A percentile compares a stretch with the other conserved stretches of the same genome.
These are phyloP conservation scores for Ormyrus rosae DNA, from an alignment of 2,888 invertebrate genomes.

Conservation along the genomic window DNA sequence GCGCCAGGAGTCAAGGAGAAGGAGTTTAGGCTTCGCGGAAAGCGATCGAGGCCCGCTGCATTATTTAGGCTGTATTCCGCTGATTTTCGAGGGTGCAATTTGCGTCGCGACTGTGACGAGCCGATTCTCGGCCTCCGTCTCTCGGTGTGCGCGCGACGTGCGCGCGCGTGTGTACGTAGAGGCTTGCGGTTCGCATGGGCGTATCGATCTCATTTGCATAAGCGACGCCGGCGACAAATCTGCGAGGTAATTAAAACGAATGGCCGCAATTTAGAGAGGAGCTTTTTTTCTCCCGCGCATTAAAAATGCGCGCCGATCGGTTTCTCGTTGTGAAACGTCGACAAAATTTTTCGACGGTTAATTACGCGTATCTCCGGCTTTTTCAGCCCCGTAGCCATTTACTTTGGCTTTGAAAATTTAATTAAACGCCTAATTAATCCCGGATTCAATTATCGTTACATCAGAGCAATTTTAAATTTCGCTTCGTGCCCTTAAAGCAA, in stretches of 20 bases:
- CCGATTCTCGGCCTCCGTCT: neutral
- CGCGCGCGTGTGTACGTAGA: neutral
- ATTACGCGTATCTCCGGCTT: too few species aligned
- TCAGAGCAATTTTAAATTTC: neutral
- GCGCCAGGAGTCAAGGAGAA: too few species aligned
- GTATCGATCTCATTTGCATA: neutral
- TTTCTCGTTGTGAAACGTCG: too few species aligned
- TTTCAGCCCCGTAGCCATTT: too few species aligned
- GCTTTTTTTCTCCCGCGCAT: too few species aligned
- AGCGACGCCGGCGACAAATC: neutral
- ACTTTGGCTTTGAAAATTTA: too few species aligned
- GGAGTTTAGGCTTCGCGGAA: constrained; percentile 30
- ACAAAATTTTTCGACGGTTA: too few species aligned
- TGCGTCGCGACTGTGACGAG: neutral
- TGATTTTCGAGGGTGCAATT: neutral
- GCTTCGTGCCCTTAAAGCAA: neutral
- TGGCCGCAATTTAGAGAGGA: neutral
- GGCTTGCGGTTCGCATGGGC: too few species aligned
- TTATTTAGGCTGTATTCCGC: constrained; percentile 12
- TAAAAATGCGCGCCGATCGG: too few species aligned
- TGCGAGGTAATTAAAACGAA: constrained; percentile 1
- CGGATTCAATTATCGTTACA: too few species aligned
- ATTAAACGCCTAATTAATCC: too few species aligned
- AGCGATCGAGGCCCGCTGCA: constrained; percentile 17
- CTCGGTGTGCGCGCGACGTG: too few species aligned